Base-by-base conservation (phyloP, 2,797 vertebrate genomes). In the Gymnodraco acuticeps region DNA sequence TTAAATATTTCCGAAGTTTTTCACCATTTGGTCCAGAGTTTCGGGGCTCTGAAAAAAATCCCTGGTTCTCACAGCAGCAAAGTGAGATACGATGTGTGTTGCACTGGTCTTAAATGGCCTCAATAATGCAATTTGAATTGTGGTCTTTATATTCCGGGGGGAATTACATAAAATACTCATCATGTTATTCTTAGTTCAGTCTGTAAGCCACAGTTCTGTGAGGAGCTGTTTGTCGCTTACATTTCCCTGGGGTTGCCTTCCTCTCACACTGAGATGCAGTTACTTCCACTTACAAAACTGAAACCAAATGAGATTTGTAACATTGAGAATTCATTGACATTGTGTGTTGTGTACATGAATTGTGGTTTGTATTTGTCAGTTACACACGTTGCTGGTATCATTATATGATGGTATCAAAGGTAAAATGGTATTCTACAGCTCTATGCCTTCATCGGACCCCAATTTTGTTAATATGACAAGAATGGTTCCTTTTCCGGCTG, bases 81-180 rank as follows among this genome's bases (percentile, higher is more conserved):
- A 19, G 31, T 17, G 42, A 54, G 27, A 41, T 33, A 16, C 10
- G 31, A 20, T 67, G n/a, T 67, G n/a, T 69, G 38, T 27, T 73
- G 48, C 50, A 51, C 46, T 41, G 50, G 68, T 56, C 62, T 78
- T 47, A 17, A 73, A 53, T 42, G 61, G 73, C 58, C 52, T 47
- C 2, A 10, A 72, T 71, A 67, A 67, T 71, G 51, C 51, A 53
- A 5, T 74, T 62, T 41, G 56, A 15, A 47, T 73, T 53, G 43
- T 61, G 58, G 17, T 56, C 75, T 70, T 75, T 71, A 23, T 80
- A 58, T 58, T 77, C 2, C 15, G 47, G 43, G 23, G 14, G 19
- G 33, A 63, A 73, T 43, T 61, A 13, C 13, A 43, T 64, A 68
- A 54, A 52, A 1, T 19, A 62, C 15, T 51, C 10, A 19, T 53